A percentile compares a stretch with the other conserved stretches of the same genome.
Conservation (phyloP, 2,888 invertebrate species). For the Hemicrepidius hirtus region DNA sequence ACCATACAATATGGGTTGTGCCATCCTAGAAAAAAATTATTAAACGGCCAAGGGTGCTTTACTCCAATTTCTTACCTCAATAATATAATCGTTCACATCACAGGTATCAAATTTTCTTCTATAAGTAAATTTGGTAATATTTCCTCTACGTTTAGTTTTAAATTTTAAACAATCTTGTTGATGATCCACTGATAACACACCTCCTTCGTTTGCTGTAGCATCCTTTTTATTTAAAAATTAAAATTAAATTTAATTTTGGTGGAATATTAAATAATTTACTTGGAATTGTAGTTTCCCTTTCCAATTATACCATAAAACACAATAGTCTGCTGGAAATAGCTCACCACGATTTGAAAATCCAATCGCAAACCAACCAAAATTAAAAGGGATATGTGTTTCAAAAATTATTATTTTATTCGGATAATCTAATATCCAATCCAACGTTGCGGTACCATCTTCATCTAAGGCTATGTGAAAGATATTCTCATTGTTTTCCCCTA, state of each 20-base stretch:
- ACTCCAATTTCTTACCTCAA: constrained; percentile 85
- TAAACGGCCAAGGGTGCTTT: too few species aligned
- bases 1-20: constrained; percentile 92
- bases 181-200: constrained; percentile 79
- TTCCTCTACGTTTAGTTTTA: constrained; percentile 71
- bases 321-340: constrained; percentile 84
- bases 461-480: constrained; percentile 70
- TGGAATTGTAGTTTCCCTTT: constrained; percentile 76
- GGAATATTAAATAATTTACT: constrained; percentile 72
- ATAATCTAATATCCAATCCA: constrained; percentile 74
- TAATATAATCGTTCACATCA: constrained; percentile 83
- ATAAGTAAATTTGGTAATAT: constrained; percentile 82
- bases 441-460: constrained; percentile 66
- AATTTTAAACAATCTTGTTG: constrained; percentile 85
- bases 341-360: constrained; percentile 91
- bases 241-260: not conserved
- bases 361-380: constrained; percentile 84
- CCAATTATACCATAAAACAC: constrained; percentile 86
- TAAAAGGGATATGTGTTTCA: constrained; percentile 73
- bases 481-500: constrained; percentile 31
- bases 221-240: constrained; percentile 75
- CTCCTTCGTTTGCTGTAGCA: constrained; percentile 80
- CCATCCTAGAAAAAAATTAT: too few species aligned
- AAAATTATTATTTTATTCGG: constrained; percentile 70
- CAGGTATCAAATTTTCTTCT: constrained; percentile 90